Evolutionary conservation across 2,113 vertebrate species (phyloP), one percentile per base, ranked within the genome.

Genomic region (Varanus komodoensis): DNA sequence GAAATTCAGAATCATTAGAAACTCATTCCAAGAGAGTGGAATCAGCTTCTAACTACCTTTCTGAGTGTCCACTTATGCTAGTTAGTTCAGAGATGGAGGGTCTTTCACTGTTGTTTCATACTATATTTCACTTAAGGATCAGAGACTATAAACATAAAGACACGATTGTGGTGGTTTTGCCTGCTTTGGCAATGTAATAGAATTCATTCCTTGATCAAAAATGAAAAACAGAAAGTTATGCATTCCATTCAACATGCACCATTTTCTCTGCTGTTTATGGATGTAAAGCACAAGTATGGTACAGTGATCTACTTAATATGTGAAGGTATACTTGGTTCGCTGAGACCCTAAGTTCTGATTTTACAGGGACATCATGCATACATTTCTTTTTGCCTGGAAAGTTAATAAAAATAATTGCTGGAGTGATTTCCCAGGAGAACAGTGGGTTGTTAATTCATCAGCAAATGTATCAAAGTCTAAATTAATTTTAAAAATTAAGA

Each of bases 401-500:
- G 4, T 27, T 57, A 14, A 3, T 32, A 87, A 48, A 88, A 78
- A 48, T 81, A 86, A 52, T 86, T 38, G 23, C 25, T 82, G 44
- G 34, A 52, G 68, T 23, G 80, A 69, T 38, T 17, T 0, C 87
- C n/a, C 82, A 89, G 29, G 44, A 87, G 14, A 0, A 0, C 0
- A 0, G 8, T 19, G 11, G 3, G 1, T 27, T 86, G 29, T 1
- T 68, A 71, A 64, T 34, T 91, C 23, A 1, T n/a, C 0, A 1
- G 77, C 92, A 93, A 0, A 82, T 64, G 69, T 48, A 23, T 48
- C 54, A 34, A 1, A 74, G n/a, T 7, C 80, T 89, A 71, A 34
- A 50, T 23, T 90, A 0, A 92, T 81, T 84, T 77, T 91, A 88
- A 83, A 71, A 1, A 91, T 14, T 78, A 89, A 79, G 75, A 80